phyloP scores from a whole-genome alignment of 2,797 vertebrate genomes.

The Pteronotus mesoamericanus region DNA sequence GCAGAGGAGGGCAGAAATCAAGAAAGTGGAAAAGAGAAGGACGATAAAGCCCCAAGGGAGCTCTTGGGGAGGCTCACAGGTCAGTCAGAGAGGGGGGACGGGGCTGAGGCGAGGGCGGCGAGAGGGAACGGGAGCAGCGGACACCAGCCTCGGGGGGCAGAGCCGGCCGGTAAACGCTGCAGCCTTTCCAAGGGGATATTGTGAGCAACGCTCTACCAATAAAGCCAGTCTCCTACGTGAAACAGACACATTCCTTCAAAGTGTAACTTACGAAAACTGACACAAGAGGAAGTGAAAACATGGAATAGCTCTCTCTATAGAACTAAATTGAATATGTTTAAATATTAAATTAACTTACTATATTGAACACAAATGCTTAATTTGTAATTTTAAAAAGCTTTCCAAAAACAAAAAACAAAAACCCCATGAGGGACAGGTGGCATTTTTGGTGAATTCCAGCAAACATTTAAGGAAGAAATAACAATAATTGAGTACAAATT shows the following conservation, averaged over 20 bases:
- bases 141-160: background rate
- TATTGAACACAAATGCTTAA: background rate
- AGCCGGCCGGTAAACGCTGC: fast-evolving
- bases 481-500: background rate
- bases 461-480: background rate
- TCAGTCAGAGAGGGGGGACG: background rate
- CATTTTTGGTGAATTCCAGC: background rate
- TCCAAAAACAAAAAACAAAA: background rate
- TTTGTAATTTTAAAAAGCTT: background rate
- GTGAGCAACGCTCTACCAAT: background rate
- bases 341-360: background rate
- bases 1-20: slow-evolving; percentile 19
- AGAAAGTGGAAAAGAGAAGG: slow-evolving; percentile 1
- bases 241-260: background rate
- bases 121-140: too few relatives aligned
- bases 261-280: background rate
- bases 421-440: background rate
- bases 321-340: background rate
- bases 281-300: background rate
- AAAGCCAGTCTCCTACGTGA: background rate
- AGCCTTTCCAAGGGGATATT: background rate
- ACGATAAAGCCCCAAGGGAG: background rate
- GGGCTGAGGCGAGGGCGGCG: background rate
- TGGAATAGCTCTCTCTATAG: background rate
- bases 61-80: background rate